These are phyloP conservation scores for Aegithalos caudatus DNA, from an alignment of 2,113 vertebrate genomes.

Conservation along the genomic window DNA sequence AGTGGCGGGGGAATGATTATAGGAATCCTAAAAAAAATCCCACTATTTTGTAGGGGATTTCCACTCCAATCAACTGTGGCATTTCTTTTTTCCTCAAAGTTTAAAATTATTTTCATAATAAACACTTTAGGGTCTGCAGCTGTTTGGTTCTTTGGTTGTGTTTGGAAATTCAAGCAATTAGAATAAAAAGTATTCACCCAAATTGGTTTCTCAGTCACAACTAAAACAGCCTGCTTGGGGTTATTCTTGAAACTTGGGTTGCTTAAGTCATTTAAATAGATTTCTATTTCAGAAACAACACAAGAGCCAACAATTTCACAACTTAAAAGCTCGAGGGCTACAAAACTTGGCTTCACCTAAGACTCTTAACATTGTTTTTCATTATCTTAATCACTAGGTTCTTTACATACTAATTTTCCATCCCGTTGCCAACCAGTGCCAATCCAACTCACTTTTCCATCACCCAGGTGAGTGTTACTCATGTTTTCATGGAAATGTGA, in stretches of 20 bases:
- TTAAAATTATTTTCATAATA: not conserved
- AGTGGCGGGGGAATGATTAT: fast-evolving
- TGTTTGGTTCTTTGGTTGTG: not conserved
- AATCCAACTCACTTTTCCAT: not conserved
- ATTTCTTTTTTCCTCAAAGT: not conserved
- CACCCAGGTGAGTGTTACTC: constrained; percentile 60
- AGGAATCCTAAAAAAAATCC: not conserved
- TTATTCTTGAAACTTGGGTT: constrained; percentile 52
- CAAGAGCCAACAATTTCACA: constrained; percentile 61
- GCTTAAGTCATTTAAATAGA: constrained; percentile 55
- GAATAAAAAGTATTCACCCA: not conserved
- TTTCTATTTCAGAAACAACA: constrained; percentile 62
- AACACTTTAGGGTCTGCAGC: not conserved
- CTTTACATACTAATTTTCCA: constrained; percentile 67
- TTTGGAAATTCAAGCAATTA: not conserved
- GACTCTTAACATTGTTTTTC: constrained; percentile 57
- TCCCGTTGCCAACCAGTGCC: constrained; percentile 7
- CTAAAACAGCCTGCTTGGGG: not conserved
- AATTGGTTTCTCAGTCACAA: not conserved
- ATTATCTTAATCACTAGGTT: constrained; percentile 61
- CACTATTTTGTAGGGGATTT: not conserved
- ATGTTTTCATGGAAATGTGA: constrained; percentile 16
- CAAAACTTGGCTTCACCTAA: constrained; percentile 54
- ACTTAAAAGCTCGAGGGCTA: constrained; percentile 53
- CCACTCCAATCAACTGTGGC: not conserved